phyloP scores from a whole-genome alignment of 2,113 vertebrate genomes.

The Columba livia region DNA sequence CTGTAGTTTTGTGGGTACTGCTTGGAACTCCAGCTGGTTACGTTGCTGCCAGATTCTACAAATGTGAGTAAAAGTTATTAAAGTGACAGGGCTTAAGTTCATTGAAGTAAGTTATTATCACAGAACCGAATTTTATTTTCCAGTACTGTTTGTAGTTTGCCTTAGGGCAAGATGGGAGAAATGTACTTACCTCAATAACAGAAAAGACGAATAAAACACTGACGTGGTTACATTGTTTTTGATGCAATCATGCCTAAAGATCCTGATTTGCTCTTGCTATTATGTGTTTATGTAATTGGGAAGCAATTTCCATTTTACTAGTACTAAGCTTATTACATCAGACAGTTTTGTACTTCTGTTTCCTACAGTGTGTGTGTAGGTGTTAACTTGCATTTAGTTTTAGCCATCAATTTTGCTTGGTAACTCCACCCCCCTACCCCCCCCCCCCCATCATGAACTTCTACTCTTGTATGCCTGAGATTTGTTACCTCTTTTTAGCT shows the following conservation, averaged over 20 bases:
- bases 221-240: background rate
- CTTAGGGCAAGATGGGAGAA: background rate
- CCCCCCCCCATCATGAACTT: background rate
- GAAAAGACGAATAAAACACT: background rate
- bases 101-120: constrained; percentile 84
- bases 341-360: background rate
- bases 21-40: constrained; percentile 91
- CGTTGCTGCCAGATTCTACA: constrained; percentile 93
- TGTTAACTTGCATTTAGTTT: background rate
- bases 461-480: background rate
- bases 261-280: background rate
- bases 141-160: background rate
- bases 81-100: constrained; percentile 63
- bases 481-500: background rate
- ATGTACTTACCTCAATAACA: background rate
- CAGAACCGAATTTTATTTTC: background rate
- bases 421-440: background rate
- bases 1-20: constrained; percentile 96
- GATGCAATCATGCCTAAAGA: background rate
- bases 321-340: background rate
- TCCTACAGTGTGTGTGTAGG: accelerated
- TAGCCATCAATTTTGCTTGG: background rate
- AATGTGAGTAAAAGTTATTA: constrained; percentile 84
- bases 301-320: background rate
- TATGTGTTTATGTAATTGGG: background rate